Evolutionary conservation across 1,140 invertebrate genomes (phyloP), one percentile per base, ranked within the genome.

Genomic region (Littorina saxatilis): DNA sequence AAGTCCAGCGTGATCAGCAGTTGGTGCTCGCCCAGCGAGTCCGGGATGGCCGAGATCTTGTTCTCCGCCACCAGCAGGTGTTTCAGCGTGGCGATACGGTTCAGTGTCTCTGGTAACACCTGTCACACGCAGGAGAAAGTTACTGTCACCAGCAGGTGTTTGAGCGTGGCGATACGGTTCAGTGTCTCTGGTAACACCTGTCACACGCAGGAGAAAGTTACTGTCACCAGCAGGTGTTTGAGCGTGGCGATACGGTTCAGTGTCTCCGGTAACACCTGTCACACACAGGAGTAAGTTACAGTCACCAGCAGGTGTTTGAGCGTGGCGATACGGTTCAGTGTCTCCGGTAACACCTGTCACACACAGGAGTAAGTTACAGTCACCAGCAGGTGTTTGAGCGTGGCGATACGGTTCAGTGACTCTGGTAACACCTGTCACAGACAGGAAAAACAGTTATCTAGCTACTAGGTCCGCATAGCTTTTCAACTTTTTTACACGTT

Each of bases 71-170:
- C 85, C n/a, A 72, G 27, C 23, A 90, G 72, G 29, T 80, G 81
- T 78, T 90, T 90, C 39, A 90, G 80, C 1, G 89, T 87, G 17
- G 75, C 72, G 52, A 90, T 87, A 74, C 88, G 85, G 81, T 86
- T 85, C 9, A 88, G n/a, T 15, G 88, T 85, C 15, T 89, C 85
- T 2, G 89, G 89, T 11, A 91, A 79, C n/a, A 47, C 29, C 77
- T 87, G 85, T 1, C 52, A 58, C 52, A 58, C 52, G 52, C 52
- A 58, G 17, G 90, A 79, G 11, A 61, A n/a, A n/a, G n/a, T n/a
- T n/a, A 85, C 83, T 5, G 84, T 76, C 2, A 84, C 85, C n/a
- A 72, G 27, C 23, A 90, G 72, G 29, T 80, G 81, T 78, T 90
- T 90, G 32, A 90, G 80, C 1, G 89, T 87, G 17, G 75, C 72